A percentile compares a stretch with the other conserved stretches of the same genome.
These are phyloP conservation scores for Cephalopachus bancanus DNA, from an alignment of 2,797 vertebrate genomes.

Conservation along the genomic window DNA sequence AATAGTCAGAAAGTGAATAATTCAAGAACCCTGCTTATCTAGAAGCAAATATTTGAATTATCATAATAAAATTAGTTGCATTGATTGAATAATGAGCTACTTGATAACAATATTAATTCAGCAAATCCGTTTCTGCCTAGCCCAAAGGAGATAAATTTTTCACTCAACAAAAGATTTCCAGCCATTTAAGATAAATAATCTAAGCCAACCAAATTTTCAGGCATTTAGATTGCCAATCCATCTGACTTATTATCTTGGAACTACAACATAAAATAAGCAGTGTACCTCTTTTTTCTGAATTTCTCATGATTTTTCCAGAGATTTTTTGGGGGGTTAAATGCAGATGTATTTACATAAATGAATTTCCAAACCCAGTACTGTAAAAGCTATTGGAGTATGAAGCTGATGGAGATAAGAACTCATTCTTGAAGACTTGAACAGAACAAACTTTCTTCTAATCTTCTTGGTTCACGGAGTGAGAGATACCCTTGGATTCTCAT, in stretches of 20 bases:
- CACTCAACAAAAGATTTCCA: not conserved
- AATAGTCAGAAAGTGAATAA: not conserved
- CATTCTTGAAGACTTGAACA: not conserved
- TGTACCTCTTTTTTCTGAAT: not conserved
- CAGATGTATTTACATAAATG: not conserved
- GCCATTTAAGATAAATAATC: conserved; percentile 27
- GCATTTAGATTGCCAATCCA: not conserved
- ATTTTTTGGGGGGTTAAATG: not conserved
- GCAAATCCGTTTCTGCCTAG: not conserved
- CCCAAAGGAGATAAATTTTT: not conserved
- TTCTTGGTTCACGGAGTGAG: not conserved
- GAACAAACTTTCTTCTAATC: not conserved
- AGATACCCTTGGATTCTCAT: not conserved
- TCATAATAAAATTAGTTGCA: not conserved
- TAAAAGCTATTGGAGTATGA: not conserved
- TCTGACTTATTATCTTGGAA: not conserved
- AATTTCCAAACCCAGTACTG: not conserved
- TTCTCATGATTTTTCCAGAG: not conserved
- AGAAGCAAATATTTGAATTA: not conserved
- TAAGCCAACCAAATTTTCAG: conserved; percentile 7
- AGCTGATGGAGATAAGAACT: not conserved
- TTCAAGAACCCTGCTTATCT: not conserved
- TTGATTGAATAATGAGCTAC: not conserved
- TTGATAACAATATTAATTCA: not conserved
- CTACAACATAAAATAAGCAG: not conserved